Base-by-base conservation (phyloP, 2,888 invertebrate species). In the Meiosimyza decipiens region DNA sequence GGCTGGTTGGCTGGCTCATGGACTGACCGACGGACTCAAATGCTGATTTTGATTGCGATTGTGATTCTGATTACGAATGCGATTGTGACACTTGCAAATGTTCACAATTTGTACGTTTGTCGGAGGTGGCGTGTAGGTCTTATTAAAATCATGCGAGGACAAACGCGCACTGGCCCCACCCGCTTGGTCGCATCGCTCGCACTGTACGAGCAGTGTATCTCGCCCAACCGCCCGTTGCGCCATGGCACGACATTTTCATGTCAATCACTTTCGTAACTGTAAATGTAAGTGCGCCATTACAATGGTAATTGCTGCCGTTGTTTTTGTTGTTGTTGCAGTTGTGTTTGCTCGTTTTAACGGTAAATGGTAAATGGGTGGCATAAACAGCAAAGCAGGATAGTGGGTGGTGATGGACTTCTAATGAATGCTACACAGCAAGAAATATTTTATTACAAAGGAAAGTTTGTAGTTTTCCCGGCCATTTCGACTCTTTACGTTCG, bases 51-150 rank as follows among this genome's bases (percentile, higher is more conserved):
- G 67, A 67, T 55, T 57, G 49, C 52, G 68, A 59, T 50, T 40
- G 16, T 22, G 70, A 70, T 70, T 60, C 7, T 18, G 57, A 60
- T 59, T 64, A 47, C 65, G 69, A 64, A 65, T 62, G 69, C 64
- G 70, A n/a, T 70, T 64, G 65, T 73, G 71, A 71, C 73, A 73
- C 73, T 71, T 71, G 70, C 70, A 57, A 63, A 63, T 69, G 60
- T 51, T 40, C 54, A 67, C 68, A 52, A 63, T 62, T 62, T 59
- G 28, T 69, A 50, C 59, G 11, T 54, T 40, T 9, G 47, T 55
- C 57, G 47, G 6, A 49, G 50, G 40, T 40, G 40, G 40, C 40
- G 15, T 63, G 50, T 18, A 18, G 28, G 22, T 60, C 28, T 22
- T 33, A 60, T 60, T 22, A 60, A 60, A n/a, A 60, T 9, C 49